These are phyloP conservation scores for Calameuta filiformis DNA, from an alignment of 2,888 invertebrate genomes.

Conservation along the genomic window DNA sequence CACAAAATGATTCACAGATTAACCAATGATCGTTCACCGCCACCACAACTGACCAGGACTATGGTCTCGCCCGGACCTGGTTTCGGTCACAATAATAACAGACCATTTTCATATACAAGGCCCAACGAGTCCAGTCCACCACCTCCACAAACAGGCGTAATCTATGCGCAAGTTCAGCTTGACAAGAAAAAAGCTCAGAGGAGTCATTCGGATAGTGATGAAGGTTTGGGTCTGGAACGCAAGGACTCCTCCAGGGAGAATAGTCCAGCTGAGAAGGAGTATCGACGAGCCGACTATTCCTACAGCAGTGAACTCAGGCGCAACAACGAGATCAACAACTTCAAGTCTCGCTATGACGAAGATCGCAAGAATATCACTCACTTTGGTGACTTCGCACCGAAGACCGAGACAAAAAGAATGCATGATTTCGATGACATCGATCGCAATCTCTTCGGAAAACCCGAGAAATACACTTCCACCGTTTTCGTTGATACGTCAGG, in stretches of 20 bases:
- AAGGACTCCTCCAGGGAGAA: constrained; percentile 62
- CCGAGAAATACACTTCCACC: constrained; percentile 60
- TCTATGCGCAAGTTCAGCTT: constrained; percentile 80
- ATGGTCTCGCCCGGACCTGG: constrained; percentile 72
- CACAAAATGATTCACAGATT: constrained; percentile 81
- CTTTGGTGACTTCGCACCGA: constrained; percentile 42
- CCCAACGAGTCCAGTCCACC: constrained; percentile 68
- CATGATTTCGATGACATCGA: constrained; percentile 60
- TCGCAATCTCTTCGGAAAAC: constrained; percentile 42
- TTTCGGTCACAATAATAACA: constrained; percentile 77
- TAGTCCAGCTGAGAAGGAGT: constrained; percentile 62
- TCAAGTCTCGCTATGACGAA: constrained; percentile 50
- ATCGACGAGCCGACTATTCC: constrained; percentile 49
- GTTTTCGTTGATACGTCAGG: constrained; percentile 66
- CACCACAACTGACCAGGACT: constrained; percentile 72
- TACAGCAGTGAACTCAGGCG: constrained; percentile 51
- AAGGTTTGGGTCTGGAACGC: constrained; percentile 79
- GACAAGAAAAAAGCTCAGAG: constrained; percentile 68
- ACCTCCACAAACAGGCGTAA: constrained; percentile 72
- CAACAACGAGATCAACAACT: constrained; percentile 56
- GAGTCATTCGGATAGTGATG: constrained; percentile 81
- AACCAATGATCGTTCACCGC: constrained; percentile 77
- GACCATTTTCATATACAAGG: constrained; percentile 84
- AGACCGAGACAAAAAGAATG: constrained; percentile 50
- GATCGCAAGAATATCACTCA: constrained; percentile 33